Evolutionary conservation across 2,888 invertebrate genomes (phyloP), one percentile per base, ranked within the genome.

Genomic region (Punctoribates punctum): DNA sequence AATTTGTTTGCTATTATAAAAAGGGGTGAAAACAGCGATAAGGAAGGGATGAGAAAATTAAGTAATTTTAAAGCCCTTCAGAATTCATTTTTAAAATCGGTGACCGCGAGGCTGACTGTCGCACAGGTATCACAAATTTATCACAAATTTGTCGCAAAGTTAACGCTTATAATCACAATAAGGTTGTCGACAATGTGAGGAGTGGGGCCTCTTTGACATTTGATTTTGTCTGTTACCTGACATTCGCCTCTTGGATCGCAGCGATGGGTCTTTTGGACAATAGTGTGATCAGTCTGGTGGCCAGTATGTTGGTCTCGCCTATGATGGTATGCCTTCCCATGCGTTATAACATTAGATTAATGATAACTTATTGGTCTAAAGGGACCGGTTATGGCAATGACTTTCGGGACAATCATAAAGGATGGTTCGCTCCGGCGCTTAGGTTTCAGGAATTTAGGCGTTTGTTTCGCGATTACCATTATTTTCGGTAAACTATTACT

Each of bases 261-360:
- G 89, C 89, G 1, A 86, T 91, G 79, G 91, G 91, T 1, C 83
- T 92, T 77, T 87, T 89, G 11, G 91, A 91, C 82, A 88, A 90
- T 82, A 91, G 89, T 79, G 89, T 90, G 8, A 89, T 91, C 13
- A 87, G 89, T 77, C 84, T 92, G 57, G 90, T 91, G 8, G 91
- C 91, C 73, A 91, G 91, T 82, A 91, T 92, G 91, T 86, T 92
- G 23, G 90, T 92, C 76, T 91, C 91, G 0, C 91, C 91, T 0
- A 85, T 92, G 60, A 91, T 91, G 91, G 90, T 90, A 81, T 80
- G 81, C 76, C 15, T 5, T 51, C 13, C 42, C 4, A 42, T 42
- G 11, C 42, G 4, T 34, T 42, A 42, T 42, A 5, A 42, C 42
- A 42, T 42, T 46, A 46, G 5, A 13, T n/a, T 54, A 20, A 54